Conservation (phyloP, 2,113 vertebrate species). For the Ciconia boyciana region DNA sequence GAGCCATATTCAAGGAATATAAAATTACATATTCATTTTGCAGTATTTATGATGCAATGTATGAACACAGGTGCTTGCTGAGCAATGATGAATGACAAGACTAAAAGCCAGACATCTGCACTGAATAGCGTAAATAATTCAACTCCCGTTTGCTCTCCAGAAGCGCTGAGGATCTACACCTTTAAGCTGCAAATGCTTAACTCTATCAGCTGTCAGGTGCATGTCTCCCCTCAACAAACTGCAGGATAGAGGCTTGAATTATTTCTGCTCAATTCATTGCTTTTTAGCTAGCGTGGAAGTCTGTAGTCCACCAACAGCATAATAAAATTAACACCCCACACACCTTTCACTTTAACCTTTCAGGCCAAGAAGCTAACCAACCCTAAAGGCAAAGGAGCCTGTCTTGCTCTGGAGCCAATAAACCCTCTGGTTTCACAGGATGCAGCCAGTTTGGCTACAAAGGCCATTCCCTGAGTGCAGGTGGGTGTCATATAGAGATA, state of each 20-base stretch:
- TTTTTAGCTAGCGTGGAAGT: not conserved
- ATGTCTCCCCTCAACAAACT: not conserved
- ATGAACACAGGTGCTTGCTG: not conserved
- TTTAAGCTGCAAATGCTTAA: not conserved
- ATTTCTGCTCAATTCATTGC: not conserved
- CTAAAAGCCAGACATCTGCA: not conserved
- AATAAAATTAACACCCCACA: not conserved
- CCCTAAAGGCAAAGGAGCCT: not conserved
- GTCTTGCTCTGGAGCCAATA: not conserved
- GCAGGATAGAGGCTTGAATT: not conserved
- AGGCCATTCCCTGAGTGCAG: not conserved
- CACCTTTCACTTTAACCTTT: not conserved
- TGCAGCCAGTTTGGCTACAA: not conserved
- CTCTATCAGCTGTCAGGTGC: not conserved
- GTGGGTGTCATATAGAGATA: not conserved
- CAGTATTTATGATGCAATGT: not conserved
- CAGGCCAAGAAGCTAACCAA: not conserved
- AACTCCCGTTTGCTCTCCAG: not conserved
- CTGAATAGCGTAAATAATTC: not conserved
- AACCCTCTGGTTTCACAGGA: not conserved
- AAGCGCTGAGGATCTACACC: not conserved
- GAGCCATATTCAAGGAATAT: not conserved
- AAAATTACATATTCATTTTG: not conserved
- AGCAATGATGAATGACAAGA: not conserved
- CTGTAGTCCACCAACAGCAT: not conserved